Percentiles rank a stretch among this genome's conserved stretches.
Conservation (phyloP, 1,140 invertebrate species). For the Zaprionus camerounensis region DNA sequence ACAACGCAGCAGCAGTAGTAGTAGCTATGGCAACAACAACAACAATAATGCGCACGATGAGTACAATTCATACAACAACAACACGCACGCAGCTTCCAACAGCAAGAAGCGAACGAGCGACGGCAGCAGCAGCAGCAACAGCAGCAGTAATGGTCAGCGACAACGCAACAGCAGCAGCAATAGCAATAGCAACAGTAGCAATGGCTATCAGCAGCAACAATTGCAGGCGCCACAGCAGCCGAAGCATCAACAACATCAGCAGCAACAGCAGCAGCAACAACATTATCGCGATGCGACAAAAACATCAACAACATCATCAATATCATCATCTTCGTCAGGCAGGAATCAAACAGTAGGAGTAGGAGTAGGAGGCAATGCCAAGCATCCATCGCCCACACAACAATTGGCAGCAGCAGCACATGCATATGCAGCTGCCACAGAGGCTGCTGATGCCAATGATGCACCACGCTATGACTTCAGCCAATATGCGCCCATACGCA, state of each 20-base stretch:
- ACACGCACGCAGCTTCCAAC: constrained; percentile 65
- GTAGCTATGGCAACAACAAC: constrained; percentile 14
- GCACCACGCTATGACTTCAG: constrained; percentile 85
- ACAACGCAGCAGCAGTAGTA: constrained; percentile 19
- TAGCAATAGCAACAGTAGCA: constrained; percentile 7
- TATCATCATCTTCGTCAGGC: constrained; percentile 11
- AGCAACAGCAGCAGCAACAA: constrained; percentile 35
- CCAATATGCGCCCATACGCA: constrained; percentile 91
- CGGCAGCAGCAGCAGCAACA: constrained; percentile 37
- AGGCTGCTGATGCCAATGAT: constrained; percentile 49
- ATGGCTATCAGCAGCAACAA: constrained; percentile 40
- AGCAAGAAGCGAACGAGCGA: constrained; percentile 72
- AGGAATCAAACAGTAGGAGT: constrained; percentile 1
- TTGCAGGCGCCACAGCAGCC: constrained; percentile 25
- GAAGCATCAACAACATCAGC: constrained; percentile 14
- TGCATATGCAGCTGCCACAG: constrained; percentile 60
- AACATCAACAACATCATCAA: constrained; percentile 34
- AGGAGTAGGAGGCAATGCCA: constrained; percentile 17
- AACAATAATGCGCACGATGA: constrained; percentile 53
- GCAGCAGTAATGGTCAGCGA: constrained; percentile 26
- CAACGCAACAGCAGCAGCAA: constrained; percentile 41
- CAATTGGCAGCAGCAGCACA: constrained; percentile 74
- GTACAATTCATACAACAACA: constrained; percentile 62
- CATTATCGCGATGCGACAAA: constrained; percentile 7
- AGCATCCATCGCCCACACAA: constrained; percentile 78